These are phyloP conservation scores for Onychomys torridus DNA, from an alignment of 2,797 vertebrate genomes.

Conservation along the genomic window DNA sequence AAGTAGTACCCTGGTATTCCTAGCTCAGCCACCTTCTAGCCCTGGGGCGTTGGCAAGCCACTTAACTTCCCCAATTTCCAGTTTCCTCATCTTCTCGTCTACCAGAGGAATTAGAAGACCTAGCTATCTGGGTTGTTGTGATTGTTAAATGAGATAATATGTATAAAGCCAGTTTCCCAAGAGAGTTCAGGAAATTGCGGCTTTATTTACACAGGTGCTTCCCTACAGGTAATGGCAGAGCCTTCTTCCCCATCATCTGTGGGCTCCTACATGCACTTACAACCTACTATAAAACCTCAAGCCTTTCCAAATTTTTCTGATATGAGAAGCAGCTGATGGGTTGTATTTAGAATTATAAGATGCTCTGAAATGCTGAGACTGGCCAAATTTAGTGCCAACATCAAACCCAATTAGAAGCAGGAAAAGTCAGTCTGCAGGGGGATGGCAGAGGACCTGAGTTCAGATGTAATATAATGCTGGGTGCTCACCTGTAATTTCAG, in stretches of 20 bases:
- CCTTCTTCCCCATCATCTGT: not conserved
- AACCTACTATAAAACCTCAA: not conserved
- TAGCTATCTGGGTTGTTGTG: not conserved
- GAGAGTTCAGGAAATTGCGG: not conserved
- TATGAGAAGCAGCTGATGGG: no score
- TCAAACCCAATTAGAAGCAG: not conserved
- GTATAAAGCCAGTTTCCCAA: not conserved
- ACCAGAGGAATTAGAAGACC: not conserved
- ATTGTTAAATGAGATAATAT: not conserved
- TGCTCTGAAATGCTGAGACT: not conserved
- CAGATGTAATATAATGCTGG: not conserved
- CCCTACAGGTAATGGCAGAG: not conserved
- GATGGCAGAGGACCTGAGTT: not conserved
- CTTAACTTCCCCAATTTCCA: not conserved
- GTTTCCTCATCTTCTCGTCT: not conserved
- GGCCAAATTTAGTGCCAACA: not conserved
- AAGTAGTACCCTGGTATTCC: not conserved
- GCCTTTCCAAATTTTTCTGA: not conserved
- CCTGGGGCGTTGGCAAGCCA: not conserved
- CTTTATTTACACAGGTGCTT: not conserved
- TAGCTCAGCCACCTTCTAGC: not conserved
- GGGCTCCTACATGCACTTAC: not conserved
- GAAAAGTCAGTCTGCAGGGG: not conserved
- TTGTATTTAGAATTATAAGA: slow-evolving; percentile 5
- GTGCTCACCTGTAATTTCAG: not conserved